Percentiles rank a stretch among this genome's conserved stretches.
Conservation (phyloP, 2,888 invertebrate species). For the Dromius quadrimaculatus region DNA sequence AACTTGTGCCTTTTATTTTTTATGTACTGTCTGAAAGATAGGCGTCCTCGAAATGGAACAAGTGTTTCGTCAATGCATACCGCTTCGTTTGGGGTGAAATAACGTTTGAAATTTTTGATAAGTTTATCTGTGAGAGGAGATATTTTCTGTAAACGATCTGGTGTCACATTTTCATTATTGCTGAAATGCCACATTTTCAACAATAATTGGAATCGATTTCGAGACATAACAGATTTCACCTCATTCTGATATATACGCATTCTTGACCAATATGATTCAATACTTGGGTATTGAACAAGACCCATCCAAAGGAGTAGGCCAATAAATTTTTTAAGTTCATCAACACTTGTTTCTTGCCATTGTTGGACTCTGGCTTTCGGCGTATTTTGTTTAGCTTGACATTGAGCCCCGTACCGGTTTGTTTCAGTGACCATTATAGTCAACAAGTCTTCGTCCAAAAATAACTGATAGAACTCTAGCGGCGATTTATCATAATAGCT, state of each 20-base stretch:
- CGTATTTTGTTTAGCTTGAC: conserved; percentile 8
- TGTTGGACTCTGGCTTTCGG: conserved; percentile 31
- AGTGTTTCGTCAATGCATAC: conserved; percentile 58
- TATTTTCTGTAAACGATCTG: conserved; percentile 55
- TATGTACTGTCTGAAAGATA: conserved; percentile 56
- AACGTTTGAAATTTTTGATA: conserved; percentile 53
- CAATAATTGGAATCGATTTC: conserved; percentile 55
- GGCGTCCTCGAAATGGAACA: conserved; percentile 57
- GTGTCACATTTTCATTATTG: conserved; percentile 55
- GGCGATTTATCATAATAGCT: not conserved
- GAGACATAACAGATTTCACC: conserved; percentile 45
- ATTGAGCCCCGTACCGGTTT: conserved; percentile 41
- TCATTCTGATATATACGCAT: conserved; percentile 11
- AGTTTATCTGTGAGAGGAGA: conserved; percentile 54
- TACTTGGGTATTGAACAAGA: conserved; percentile 20
- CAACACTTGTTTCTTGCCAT: conserved; percentile 28
- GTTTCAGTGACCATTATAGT: conserved; percentile 32
- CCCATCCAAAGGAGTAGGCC: conserved; percentile 40
- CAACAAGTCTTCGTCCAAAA: conserved; percentile 3
- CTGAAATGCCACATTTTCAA: conserved; percentile 56
- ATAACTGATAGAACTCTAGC: not conserved
- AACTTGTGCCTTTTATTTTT: no score
- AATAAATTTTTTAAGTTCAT: conserved; percentile 31
- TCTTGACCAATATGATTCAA: conserved; percentile 40
- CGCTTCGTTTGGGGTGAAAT: conserved; percentile 55